Percentiles rank a stretch among this genome's conserved stretches.
Conservation (phyloP, 2,888 invertebrate genomes). For the Laspeyria flexula region DNA sequence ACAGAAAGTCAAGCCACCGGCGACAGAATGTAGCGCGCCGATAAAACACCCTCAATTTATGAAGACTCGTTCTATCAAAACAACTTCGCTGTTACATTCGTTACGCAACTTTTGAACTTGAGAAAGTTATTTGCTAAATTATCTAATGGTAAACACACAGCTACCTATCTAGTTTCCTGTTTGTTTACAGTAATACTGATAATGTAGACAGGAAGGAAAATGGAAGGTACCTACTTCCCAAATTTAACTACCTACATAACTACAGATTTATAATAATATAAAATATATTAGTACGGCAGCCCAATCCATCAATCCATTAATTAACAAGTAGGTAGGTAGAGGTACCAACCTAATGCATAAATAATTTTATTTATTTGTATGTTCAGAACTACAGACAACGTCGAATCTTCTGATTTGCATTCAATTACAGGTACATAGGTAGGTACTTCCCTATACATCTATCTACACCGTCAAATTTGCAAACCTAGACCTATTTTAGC, state of each 20-base stretch:
- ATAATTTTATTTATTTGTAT: too few species aligned
- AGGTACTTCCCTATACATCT: too few species aligned
- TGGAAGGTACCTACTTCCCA: too few species aligned
- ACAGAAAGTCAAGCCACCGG: slow-evolving; percentile 80
- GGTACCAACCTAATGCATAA: too few species aligned
- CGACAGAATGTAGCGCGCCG: slow-evolving; percentile 80
- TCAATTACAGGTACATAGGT: too few species aligned
- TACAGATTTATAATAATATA: too few species aligned
- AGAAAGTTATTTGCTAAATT: slow-evolving; percentile 56
- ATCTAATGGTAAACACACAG: slow-evolving; percentile 26
- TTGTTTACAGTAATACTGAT: slow-evolving; percentile 9
- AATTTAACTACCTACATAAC: too few species aligned
- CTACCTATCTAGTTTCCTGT: slow-evolving; percentile 31
- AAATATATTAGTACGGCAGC: too few species aligned
- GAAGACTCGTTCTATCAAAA: slow-evolving; percentile 76
- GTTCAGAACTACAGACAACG: too few species aligned
- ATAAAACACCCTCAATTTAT: slow-evolving; percentile 82
- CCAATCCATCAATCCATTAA: too few species aligned
- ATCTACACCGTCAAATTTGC: background rate
- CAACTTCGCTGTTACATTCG: slow-evolving; percentile 69
- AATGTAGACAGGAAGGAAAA: background rate
- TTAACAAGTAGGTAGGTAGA: too few species aligned
- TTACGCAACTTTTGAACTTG: slow-evolving; percentile 76
- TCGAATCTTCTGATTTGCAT: too few species aligned
- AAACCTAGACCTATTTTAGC: slow-evolving; percentile 49